Base-by-base conservation (phyloP, 2,113 vertebrate genomes). In the Phainopepla nitens region DNA sequence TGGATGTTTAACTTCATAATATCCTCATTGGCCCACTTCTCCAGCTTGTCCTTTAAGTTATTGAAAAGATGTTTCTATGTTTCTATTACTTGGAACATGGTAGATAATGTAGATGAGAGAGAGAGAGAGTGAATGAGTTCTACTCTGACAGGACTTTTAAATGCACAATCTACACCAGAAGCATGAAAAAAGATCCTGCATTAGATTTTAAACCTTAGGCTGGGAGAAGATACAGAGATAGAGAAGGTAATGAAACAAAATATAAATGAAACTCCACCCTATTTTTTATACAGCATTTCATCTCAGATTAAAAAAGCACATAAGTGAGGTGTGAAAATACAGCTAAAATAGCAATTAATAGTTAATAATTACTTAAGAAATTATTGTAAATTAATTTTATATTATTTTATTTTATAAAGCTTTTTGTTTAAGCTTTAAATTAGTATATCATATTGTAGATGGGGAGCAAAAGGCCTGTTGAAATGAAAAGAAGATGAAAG, bases 401-500 rank as follows among this genome's bases (percentile, higher is more conserved):
- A n/a, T 2, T 39, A n/a, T 36, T 92, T 95, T 61, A 66, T 73
- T 84, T 65, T 81, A 57, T 28, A 36, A 84, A 51, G 4, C 5
- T 60, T 82, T 88, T 80, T 77, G 12, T 73, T 87, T 83, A 57
- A 82, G 25, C 33, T 68, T 91, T 72, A 57, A 70, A 54, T 41
- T 78, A n/a, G 35, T 49, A 20, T 33, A 21, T 62, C 25, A 45
- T 47, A 44, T 11, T 69, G 25, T 65, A 72, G 42, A 58, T 50
- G 20, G 33, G 17, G 23, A 85, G 64, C 21, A 65, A 78, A 90
- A 92, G 42, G 28, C 44, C 70, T 72, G 36, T 42, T 88, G 57
- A 91, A 91, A 95, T 76, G 49, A 91, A 85, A 95, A 73, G 49
- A 58, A 69, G 25, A 33, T 82, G 29, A 82, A 83, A 79, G 90